These are phyloP conservation scores for Corythornis vintsioides DNA, from an alignment of 2,113 vertebrate genomes.

Conservation along the genomic window DNA sequence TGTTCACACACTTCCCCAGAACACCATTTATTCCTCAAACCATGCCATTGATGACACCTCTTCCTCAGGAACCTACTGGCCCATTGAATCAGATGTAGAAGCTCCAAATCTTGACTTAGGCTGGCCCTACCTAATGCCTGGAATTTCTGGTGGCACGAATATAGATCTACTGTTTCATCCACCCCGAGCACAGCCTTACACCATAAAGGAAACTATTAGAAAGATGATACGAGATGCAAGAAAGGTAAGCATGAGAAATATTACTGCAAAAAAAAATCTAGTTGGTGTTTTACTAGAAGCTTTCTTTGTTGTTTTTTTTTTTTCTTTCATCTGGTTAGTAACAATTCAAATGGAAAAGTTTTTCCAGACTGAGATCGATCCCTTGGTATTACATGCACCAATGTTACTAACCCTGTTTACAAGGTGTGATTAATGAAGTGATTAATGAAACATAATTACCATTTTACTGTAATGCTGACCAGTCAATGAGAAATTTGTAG, in stretches of 20 bases:
- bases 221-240: slow-evolving; percentile 91
- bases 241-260: slow-evolving; percentile 82
- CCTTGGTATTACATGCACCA: background rate
- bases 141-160: slow-evolving; percentile 82
- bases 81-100: slow-evolving; percentile 88
- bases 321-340: background rate
- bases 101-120: slow-evolving; percentile 94
- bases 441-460: background rate
- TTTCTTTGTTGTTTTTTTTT: background rate
- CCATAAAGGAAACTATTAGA: slow-evolving; percentile 93
- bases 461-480: slow-evolving; percentile 7
- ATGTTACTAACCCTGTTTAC: background rate
- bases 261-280: background rate
- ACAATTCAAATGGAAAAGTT: background rate
- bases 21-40: slow-evolving; percentile 70
- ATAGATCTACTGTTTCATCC: slow-evolving; percentile 93
- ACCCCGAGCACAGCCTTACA: slow-evolving; percentile 86
- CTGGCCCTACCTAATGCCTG: slow-evolving; percentile 87
- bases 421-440: background rate
- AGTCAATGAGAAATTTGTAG: background rate
- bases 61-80: slow-evolving; percentile 97
- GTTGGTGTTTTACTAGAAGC: background rate
- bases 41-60: slow-evolving; percentile 75
- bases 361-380: background rate
- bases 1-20: slow-evolving; percentile 72